Base-by-base conservation (phyloP, 2,888 invertebrate species). In the Caenorhabditis sp. region DNA sequence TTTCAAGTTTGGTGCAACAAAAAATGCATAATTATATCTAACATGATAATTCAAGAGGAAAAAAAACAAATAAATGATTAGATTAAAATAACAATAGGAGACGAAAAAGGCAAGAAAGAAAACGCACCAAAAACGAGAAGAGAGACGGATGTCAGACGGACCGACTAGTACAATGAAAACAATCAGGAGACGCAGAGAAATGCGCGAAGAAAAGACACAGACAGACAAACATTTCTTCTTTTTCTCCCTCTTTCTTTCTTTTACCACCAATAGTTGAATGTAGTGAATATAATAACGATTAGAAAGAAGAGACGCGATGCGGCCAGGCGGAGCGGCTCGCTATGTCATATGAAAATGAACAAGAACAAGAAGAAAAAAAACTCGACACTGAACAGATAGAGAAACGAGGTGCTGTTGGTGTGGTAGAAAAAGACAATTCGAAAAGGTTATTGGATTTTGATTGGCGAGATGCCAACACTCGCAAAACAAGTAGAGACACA, bases 231-330 rank as follows among this genome's bases (percentile, higher is more conserved):
- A 43, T 43, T 43, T 43, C 43, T 43, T 43, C 43, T 43, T 43
- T 23, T 27, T 5, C 24, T 53, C 23, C 55, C 8, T 26, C 23
- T 55, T 23, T n/a, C 23, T 55, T 27, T 55, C 55, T 55, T 26
- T 14, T 55, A 26, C 55, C 27, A 26, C 70, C 70, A 70, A 70
- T 70, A 70, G 66, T 53, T 53, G 53, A 17, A 43, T 53, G 21
- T 66, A 71, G 71, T 71, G 71, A 71, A 71, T 71, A 71, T 71
- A 71, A 71, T 71, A 71, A 71, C 71, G 71, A 71, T 71, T 71
- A 71, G 71, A 66, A 71, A 66, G 14, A 63, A 59, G 60, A 63
- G 71, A 63, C 61, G 71, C 71, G 71, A 50, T 58, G 71, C 71
- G 71, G 66, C 60, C 63, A 62, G 61, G 66, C 66, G 66, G 1